Evolutionary conservation across 1,140 invertebrate genomes (phyloP).

Genomic region (roundworm (Caenorhabditis elegans)): WBcel235 BX284605.5:12825001-12825500

Average conservation of each 20-base stretch:
- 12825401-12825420: neutral
- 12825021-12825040: neutral
- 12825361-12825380: neutral
- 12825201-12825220: neutral
- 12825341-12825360: neutral
- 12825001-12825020: neutral
- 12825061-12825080: neutral
- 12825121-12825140: conserved; percentile 21
- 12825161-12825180: conserved; percentile 35
- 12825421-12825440: conserved; percentile 12
- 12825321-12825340: neutral
- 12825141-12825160: conserved; percentile 37
- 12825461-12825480: neutral
- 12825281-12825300: neutral
- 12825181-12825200: conserved; percentile 33
- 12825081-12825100: conserved; percentile 25
- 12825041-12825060: neutral
- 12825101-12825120: conserved; percentile 40
- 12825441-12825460: neutral
- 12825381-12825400: no score
- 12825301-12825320: conserved; percentile 6
- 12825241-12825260: neutral
- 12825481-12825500: no score
- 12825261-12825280: neutral
- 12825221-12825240: neutral